phyloP scores from a whole-genome alignment of 2,888 invertebrate species.

The Rugalucina vietnamica region DNA sequence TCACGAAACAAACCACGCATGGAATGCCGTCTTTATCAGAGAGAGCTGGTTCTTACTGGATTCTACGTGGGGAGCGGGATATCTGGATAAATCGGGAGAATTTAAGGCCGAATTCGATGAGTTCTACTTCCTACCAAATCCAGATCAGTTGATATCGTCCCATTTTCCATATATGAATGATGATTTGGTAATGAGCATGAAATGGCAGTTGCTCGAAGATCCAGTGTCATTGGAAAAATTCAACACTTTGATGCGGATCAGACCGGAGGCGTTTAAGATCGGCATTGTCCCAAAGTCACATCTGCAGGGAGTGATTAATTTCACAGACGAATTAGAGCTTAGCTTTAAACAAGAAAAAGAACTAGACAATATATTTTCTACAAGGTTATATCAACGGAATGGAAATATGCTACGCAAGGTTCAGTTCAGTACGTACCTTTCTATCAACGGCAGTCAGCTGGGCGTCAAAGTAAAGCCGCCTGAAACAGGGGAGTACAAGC shows the following conservation, averaged over 20 bases:
- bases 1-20: slow-evolving; percentile 53
- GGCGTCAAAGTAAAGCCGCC: not conserved
- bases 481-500: not conserved
- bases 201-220: slow-evolving; percentile 41
- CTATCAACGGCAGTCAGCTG: not conserved
- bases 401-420: too few relatives aligned
- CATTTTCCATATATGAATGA: slow-evolving; percentile 40
- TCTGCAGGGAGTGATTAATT: slow-evolving; percentile 1
- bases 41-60: slow-evolving; percentile 57
- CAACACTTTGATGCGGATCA: slow-evolving; percentile 9
- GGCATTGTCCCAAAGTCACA: slow-evolving; percentile 18
- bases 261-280: slow-evolving; percentile 16
- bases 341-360: not conserved
- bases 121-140: slow-evolving; percentile 53
- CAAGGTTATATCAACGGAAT: too few relatives aligned
- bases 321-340: not conserved
- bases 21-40: slow-evolving; percentile 55
- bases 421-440: not conserved
- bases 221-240: slow-evolving; percentile 44
- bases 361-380: too few relatives aligned
- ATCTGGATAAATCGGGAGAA: slow-evolving; percentile 27
- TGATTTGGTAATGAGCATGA: slow-evolving; percentile 16
- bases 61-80: slow-evolving; percentile 63
- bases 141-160: slow-evolving; percentile 29
- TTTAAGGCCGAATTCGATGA: slow-evolving; percentile 39